Evolutionary conservation across 2,113 vertebrate species (phyloP).

Genomic region (Gadus macrocephalus): DNA sequence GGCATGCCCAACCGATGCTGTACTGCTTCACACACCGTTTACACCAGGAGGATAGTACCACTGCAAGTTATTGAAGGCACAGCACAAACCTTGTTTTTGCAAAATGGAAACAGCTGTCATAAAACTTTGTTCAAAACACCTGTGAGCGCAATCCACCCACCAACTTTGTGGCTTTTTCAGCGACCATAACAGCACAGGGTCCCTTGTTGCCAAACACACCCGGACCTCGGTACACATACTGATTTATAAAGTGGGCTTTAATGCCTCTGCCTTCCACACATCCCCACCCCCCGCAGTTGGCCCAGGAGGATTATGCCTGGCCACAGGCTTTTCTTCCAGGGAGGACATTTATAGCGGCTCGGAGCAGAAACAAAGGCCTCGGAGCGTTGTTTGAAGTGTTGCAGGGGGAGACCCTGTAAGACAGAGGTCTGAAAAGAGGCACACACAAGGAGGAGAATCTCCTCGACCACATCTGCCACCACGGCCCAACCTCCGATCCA

Average conservation of each 20-base stretch:
- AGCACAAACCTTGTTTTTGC: too few species aligned
- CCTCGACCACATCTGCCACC: conserved; percentile 53
- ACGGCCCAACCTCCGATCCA: conserved; percentile 36
- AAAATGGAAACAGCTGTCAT: too few species aligned
- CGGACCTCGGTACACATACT: conserved; percentile 14
- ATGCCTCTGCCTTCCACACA: conserved; percentile 25
- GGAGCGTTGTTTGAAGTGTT: conserved; percentile 59
- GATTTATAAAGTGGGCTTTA: conserved; percentile 39
- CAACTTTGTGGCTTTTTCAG: conserved; percentile 21
- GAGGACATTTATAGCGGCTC: conserved; percentile 54
- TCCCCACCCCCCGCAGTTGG: conserved; percentile 14
- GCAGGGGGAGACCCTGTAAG: conserved; percentile 49
- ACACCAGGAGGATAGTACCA: too few species aligned
- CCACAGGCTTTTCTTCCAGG: conserved; percentile 45
- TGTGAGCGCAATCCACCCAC: background rate
- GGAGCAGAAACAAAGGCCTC: conserved; percentile 56
- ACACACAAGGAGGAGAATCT: conserved; percentile 51
- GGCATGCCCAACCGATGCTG: too few species aligned
- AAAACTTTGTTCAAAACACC: too few species aligned
- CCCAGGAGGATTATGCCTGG: conserved; percentile 50
- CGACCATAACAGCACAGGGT: conserved; percentile 20
- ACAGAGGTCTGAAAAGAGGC: conserved; percentile 50
- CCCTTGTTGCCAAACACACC: conserved; percentile 33
- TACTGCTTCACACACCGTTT: too few species aligned
- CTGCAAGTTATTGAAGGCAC: too few species aligned